These are phyloP conservation scores for Meles meles DNA, from an alignment of 2,113 vertebrate species.

Conservation along the genomic window DNA sequence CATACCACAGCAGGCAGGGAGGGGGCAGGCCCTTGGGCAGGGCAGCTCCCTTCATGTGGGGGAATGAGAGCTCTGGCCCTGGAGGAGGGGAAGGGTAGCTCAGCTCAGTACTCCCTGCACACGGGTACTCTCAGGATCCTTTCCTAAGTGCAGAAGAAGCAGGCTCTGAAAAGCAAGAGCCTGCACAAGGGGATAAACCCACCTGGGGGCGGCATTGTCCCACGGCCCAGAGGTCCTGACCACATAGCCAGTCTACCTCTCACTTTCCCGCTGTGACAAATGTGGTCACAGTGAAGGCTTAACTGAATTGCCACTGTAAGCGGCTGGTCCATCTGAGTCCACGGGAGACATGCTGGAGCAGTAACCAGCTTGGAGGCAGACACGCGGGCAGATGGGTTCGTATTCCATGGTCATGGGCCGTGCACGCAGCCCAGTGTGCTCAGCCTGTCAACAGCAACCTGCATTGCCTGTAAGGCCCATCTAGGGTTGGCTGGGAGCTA, in stretches of 20 bases:
- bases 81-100: neutral
- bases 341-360: neutral
- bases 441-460: neutral
- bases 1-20: too few relatives aligned
- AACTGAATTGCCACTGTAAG: neutral
- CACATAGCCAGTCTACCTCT: neutral
- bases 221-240: neutral
- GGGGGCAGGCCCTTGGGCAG: neutral
- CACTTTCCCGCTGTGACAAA: neutral
- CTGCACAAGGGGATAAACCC: neutral
- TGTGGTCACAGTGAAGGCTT: neutral
- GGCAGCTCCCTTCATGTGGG: neutral
- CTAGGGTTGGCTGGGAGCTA: neutral
- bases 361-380: neutral
- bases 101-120: too few relatives aligned
- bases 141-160: neutral
- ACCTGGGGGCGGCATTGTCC: neutral
- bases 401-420: neutral
- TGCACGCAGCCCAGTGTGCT: neutral
- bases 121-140: neutral
- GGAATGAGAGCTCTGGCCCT: neutral
- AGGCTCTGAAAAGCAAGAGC: neutral
- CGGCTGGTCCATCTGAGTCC: neutral
- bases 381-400: rapidly evolving
- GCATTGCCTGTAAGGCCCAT: neutral